Evolutionary conservation across 2,797 vertebrate genomes (phyloP), one percentile per base, ranked within the genome.

Genomic region (Eospalax fontanierii): DNA sequence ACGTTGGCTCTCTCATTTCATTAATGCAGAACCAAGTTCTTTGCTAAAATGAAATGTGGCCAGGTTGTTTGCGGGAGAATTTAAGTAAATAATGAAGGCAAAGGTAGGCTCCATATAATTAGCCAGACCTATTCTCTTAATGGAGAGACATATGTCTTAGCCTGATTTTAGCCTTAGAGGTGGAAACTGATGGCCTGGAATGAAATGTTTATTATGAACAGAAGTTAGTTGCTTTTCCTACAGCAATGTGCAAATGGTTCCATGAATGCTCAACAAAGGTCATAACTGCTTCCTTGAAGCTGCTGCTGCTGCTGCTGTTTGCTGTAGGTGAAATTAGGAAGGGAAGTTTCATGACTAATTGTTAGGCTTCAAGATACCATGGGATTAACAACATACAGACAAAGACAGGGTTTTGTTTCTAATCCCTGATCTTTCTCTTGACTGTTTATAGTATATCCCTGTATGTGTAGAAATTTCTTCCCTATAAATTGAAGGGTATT

Each of bases 361-460:
- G 3, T 26, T 19, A 74, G 1, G 6, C 7, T 1, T 1, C 14
- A 46, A n/a, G n/a, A 2, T 68, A 61, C 30, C 14, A 2, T 63
- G 24, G 6, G 28, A 9, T 11, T 7, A 61, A 3, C 43, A 80
- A 18, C 38, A 70, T 6, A 35, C 18, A 19, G 11, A 19, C 24
- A 4, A 71, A 61, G 54, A 66, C 26, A 35, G 70, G 22, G 1
- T 46, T 28, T 92, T 91, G 75, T 28, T 33, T 71, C 54, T 22
- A 65, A 38, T 65, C 30, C 14, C 78, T 63, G 30, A 30, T 66
- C 19, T 43, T 59, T 66, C 46, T 50, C 46, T 71, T 50, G 66
- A 28, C 33, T 54, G 73, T 74, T 74, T 19, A 30, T 22, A 3
- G 0, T 4, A 1, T 0, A 4, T 57, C 33, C 61, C 38, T 91